Evolutionary conservation across 53 echinoderm and acorn worm species (phyloP).

Genomic region (Zoroaster sp.): DNA sequence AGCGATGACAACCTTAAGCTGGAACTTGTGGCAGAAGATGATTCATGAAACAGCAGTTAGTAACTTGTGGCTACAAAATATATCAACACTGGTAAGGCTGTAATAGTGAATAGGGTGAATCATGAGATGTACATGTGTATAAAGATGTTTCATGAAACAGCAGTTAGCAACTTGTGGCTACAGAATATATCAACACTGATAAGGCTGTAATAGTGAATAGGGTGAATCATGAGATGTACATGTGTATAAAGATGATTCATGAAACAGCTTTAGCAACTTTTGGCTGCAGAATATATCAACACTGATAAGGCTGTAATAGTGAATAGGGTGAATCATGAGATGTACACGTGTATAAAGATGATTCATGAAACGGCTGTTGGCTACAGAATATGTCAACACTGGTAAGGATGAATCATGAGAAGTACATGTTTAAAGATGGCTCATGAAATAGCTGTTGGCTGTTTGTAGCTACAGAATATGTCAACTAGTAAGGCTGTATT

Average conservation of each 20-base stretch:
- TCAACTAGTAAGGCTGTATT: neutral
- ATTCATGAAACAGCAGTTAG: constrained; percentile 21
- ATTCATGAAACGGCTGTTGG: neutral
- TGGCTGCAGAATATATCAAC: neutral
- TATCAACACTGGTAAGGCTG: neutral
- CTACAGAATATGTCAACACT: neutral
- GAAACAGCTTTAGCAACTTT: neutral
- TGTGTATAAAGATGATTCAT: too few relatives aligned
- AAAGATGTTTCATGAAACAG: neutral
- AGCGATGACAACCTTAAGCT: constrained; percentile 51
- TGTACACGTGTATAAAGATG: too few relatives aligned
- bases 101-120: neutral
- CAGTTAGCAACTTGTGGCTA: neutral
- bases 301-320: neutral
- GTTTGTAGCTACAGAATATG: too few relatives aligned
- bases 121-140: too few relatives aligned
- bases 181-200: neutral
- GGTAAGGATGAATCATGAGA: neutral
- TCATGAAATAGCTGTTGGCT: too few relatives aligned
- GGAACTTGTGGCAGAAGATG: constrained; percentile 38
- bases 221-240: too few relatives aligned
- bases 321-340: neutral
- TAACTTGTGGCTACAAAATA: neutral
- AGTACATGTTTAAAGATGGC: too few relatives aligned
- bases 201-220: neutral